These are phyloP conservation scores for Lagopus muta DNA, from an alignment of 2,113 vertebrate genomes.

Conservation along the genomic window DNA sequence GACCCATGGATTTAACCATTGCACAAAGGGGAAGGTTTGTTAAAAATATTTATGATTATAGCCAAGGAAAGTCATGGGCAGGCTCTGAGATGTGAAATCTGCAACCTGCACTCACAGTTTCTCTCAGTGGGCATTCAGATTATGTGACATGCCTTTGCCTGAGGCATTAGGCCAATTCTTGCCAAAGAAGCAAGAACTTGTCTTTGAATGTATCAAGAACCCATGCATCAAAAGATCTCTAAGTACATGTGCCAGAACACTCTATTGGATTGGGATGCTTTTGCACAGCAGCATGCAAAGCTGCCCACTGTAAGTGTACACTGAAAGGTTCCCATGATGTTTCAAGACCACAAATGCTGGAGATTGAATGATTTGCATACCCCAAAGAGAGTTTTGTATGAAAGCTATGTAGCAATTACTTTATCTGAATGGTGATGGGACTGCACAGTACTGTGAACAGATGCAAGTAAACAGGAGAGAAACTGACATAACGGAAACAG, in stretches of 20 bases:
- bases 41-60: neutral
- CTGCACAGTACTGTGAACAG: neutral
- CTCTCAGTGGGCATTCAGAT: neutral
- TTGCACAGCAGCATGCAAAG: neutral
- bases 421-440: neutral
- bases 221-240: accelerated
- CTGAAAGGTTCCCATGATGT: neutral
- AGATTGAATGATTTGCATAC: neutral
- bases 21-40: neutral
- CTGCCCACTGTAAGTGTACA: neutral
- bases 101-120: neutral
- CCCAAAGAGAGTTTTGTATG: neutral
- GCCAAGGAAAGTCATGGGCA: neutral
- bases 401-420: neutral
- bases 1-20: neutral
- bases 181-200: accelerated
- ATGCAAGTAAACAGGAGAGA: neutral
- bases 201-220: neutral
- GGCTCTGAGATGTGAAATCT: neutral
- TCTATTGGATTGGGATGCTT: neutral
- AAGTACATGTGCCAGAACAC: neutral
- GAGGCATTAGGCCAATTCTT: neutral
- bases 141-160: neutral
- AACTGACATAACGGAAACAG: neutral
- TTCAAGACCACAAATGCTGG: neutral